Evolutionary conservation across 2,797 vertebrate species (phyloP), one percentile per base, ranked within the genome.

Genomic region (Spea hammondii): DNA sequence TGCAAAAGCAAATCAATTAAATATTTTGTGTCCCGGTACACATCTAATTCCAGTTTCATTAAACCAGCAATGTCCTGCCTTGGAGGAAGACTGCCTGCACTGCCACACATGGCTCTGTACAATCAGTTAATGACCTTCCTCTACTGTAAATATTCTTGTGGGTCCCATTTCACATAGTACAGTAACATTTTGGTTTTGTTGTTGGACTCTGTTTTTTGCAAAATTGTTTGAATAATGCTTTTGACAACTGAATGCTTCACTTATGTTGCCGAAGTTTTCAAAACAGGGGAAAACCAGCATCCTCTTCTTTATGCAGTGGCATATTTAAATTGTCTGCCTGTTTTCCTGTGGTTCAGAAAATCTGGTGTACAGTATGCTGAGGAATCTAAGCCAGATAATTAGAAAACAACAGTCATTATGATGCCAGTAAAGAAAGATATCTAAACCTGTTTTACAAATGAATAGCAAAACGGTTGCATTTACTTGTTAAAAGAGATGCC

Each of bases 301-400:
- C 71, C 72, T 84, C 84, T 88, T 72, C 87, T 86, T 73, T 84
- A 85, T 85, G 85, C 85, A 89, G 85, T 87, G 88, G 88, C 88
- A 88, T 86, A 89, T 85, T 87, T 83, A 84, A 86, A 86, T 81
- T 84, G 78, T 84, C 85, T 88, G 87, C 88, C 88, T 88, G 84
- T 86, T 88, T 87, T 85, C 88, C 85, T 88, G 87, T 87, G 86
- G 88, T 88, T 88, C 85, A 71, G 84, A 87, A 88, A 89, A 89
- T 88, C 88, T 89, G 88, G 86, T 88, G 75, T 88, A 85, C 88
- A 89, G 87, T 89, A 88, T 88, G 88, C 83, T 86, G 84, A 80
- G 83, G 84, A 77, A 86, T 74, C 78, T 80, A 85, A 86, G 88
- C 88, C 88, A 89, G 85, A 86, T 82, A 82, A 83, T 70, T 80